phyloP scores from a whole-genome alignment of 1,140 invertebrate genomes.

The Triops cancriformis region DNA sequence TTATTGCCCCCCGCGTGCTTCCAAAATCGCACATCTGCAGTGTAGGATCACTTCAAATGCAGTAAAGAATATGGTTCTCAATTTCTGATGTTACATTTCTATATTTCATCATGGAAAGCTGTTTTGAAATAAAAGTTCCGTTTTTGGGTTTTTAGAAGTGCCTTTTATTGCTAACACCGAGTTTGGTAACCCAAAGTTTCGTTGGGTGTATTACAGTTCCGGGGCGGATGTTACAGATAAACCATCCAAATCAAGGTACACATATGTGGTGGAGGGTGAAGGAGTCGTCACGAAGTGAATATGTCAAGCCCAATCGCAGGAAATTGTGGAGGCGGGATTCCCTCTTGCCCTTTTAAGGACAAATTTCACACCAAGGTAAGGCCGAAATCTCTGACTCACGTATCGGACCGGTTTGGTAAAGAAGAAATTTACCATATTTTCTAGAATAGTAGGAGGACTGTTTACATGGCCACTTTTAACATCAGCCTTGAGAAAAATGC shows the following conservation, averaged over 20 bases:
- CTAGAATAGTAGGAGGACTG: background rate
- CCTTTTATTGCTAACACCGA: background rate
- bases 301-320: background rate
- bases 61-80: background rate
- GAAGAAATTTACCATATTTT: background rate
- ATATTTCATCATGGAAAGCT: background rate
- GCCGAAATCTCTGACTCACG: conserved; percentile 5
- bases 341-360: background rate
- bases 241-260: too few relatives aligned
- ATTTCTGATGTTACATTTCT: background rate
- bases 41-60: background rate
- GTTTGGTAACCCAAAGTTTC: too few relatives aligned
- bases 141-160: background rate
- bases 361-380: background rate
- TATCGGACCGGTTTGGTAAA: background rate
- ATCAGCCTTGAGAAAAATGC: background rate
- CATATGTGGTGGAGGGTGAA: background rate
- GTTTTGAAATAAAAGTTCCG: background rate
- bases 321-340: background rate
- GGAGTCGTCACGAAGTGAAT: background rate
- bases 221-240: too few relatives aligned
- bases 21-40: background rate
- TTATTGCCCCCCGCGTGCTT: background rate
- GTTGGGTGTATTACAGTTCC: too few relatives aligned
- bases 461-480: background rate